Percentiles rank a stretch among this genome's conserved stretches.
These are phyloP conservation scores for Engraulis encrasicolus DNA, from an alignment of 2,113 vertebrate genomes.

Conservation along the genomic window DNA sequence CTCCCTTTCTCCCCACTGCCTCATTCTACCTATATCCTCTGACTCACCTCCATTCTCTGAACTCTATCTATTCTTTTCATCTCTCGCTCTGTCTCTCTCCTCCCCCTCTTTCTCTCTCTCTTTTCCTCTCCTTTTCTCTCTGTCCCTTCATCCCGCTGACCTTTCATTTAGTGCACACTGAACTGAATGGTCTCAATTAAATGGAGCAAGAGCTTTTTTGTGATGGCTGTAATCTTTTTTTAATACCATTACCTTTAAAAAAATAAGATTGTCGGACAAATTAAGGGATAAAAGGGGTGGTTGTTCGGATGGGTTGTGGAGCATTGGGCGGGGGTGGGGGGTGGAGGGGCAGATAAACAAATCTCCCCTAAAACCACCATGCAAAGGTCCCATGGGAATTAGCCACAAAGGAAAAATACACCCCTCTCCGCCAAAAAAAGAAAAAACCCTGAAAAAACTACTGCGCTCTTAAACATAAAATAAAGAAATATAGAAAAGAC, in stretches of 20 bases:
- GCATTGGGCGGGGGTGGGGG: slow-evolving; percentile 12
- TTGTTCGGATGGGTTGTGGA: too few species aligned
- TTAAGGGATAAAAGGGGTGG: too few species aligned
- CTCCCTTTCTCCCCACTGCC: slow-evolving; percentile 1
- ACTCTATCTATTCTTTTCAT: slow-evolving; percentile 10
- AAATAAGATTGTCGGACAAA: slow-evolving; percentile 69
- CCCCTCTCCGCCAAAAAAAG: slow-evolving; percentile 44
- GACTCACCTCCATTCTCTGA: slow-evolving; percentile 39
- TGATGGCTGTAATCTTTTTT: slow-evolving; percentile 58
- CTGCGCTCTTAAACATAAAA: too few species aligned
- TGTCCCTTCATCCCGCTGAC: slow-evolving; percentile 3
- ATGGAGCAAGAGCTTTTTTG: slow-evolving; percentile 58
- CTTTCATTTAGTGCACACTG: slow-evolving; percentile 36
- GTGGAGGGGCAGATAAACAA: slow-evolving; percentile 31
- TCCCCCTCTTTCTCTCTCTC: background rate
- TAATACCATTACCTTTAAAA: slow-evolving; percentile 65
- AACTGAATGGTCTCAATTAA: slow-evolving; percentile 63
- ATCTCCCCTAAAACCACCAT: slow-evolving; percentile 66
- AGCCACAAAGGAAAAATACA: background rate
- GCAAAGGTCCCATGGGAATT: slow-evolving; percentile 59
- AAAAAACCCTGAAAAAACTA: too few species aligned
- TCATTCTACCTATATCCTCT: slow-evolving; percentile 24
- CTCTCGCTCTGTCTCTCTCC: slow-evolving; percentile 43
- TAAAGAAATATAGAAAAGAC: background rate
- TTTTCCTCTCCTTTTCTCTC: background rate